Conservation (phyloP, 2,797 vertebrate genomes). For the Anabacerthia variegaticeps region DNA sequence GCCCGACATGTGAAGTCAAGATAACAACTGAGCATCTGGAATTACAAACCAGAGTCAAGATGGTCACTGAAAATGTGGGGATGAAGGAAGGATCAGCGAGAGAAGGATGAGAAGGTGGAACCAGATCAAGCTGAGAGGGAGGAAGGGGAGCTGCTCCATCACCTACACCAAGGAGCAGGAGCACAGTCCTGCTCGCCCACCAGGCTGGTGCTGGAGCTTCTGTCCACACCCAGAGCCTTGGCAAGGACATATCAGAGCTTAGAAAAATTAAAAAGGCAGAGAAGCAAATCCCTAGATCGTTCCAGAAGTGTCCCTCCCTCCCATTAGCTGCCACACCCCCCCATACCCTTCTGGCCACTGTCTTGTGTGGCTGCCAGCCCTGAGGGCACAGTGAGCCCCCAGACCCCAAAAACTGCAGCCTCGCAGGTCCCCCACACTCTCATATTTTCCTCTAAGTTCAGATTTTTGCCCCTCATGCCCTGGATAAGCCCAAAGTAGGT, state of each 20-base stretch:
- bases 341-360: not conserved
- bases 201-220: not conserved
- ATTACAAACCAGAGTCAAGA: not conserved
- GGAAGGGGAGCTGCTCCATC: not conserved
- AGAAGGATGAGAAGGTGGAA: not conserved
- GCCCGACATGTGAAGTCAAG: not conserved
- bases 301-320: not conserved
- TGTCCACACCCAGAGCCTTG: not conserved
- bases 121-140: not conserved
- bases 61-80: not conserved
- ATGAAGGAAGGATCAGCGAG: not conserved
- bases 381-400: not conserved
- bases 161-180: not conserved
- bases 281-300: too few species aligned
- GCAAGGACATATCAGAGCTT: not conserved
- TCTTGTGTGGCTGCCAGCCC: not conserved
- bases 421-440: rapidly evolving
- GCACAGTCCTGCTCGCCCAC: not conserved
- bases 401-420: not conserved
- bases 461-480: not conserved
- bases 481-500: not conserved
- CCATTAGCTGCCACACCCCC: rapidly evolving
- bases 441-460: rapidly evolving
- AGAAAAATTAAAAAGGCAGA: not conserved
- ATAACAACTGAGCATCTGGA: not conserved